phyloP scores from a whole-genome alignment of 2,888 invertebrate species.

The Aelia acuminata region DNA sequence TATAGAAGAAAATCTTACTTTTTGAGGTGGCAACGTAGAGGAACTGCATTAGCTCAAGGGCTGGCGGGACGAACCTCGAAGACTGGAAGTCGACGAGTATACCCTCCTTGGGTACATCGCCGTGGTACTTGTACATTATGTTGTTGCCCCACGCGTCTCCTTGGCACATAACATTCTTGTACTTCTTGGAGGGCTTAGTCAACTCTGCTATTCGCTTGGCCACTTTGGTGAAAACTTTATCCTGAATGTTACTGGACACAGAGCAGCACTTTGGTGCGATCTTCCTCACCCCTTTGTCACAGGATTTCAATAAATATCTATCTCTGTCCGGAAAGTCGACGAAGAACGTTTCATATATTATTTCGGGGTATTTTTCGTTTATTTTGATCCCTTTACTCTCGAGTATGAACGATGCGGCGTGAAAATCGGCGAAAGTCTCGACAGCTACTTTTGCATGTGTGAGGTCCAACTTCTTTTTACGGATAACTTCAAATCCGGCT shows the following conservation, averaged over 20 bases:
- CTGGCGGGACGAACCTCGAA: constrained; percentile 60
- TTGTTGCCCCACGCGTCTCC: constrained; percentile 64
- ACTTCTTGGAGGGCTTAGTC: constrained; percentile 53
- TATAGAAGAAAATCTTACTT: constrained; percentile 18
- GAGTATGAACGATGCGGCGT: constrained; percentile 60
- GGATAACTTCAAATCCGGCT: constrained; percentile 57
- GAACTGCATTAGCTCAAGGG: constrained; percentile 61
- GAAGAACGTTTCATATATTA: constrained; percentile 60
- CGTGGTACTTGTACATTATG: constrained; percentile 61
- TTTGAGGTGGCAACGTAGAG: constrained; percentile 60
- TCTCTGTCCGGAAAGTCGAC: not conserved
- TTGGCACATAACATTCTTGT: constrained; percentile 61
- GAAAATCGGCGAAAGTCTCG: constrained; percentile 62
- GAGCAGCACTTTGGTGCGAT: constrained; percentile 31
- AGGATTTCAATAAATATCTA: constrained; percentile 53
- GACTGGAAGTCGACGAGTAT: constrained; percentile 63
- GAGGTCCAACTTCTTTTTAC: constrained; percentile 8
- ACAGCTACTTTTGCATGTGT: constrained; percentile 59
- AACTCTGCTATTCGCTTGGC: not conserved
- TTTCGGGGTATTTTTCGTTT: constrained; percentile 57
- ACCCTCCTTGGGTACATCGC: constrained; percentile 54
- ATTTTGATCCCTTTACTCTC: constrained; percentile 59
- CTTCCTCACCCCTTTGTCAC: constrained; percentile 53
- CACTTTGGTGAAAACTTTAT: constrained; percentile 51
- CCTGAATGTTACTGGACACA: not conserved